These are phyloP conservation scores for Dasypus novemcinctus DNA, from an alignment of 2,113 vertebrate species.

Conservation along the genomic window DNA sequence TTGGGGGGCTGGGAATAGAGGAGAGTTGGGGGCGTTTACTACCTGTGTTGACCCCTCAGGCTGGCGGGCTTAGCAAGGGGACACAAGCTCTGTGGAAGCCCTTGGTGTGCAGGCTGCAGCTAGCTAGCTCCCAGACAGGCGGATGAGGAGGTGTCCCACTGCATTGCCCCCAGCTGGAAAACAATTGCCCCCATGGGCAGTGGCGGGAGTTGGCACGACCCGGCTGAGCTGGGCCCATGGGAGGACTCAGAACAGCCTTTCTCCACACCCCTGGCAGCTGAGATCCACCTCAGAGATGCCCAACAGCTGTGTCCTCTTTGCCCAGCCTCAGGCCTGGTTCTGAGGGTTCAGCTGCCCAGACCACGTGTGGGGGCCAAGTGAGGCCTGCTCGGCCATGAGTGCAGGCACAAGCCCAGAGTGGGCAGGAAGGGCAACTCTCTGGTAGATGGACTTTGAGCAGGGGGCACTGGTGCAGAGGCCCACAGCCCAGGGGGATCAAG, in stretches of 20 bases:
- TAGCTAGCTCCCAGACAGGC: neutral
- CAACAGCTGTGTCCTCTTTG: slow-evolving; percentile 71
- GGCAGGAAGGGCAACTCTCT: neutral
- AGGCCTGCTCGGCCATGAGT: neutral
- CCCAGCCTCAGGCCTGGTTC: slow-evolving; percentile 22
- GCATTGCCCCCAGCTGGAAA: neutral
- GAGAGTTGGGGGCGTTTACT: neutral
- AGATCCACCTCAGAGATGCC: slow-evolving; percentile 72
- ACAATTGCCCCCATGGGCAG: neutral
- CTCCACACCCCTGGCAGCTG: slow-evolving; percentile 72
- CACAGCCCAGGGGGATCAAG: neutral
- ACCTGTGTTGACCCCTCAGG: neutral
- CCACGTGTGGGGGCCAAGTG: neutral
- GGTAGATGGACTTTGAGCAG: neutral
- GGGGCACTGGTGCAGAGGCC: neutral
- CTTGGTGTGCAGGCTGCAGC: neutral
- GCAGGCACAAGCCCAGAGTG: neutral
- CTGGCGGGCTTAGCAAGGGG: neutral
- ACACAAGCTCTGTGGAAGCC: neutral
- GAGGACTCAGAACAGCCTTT: slow-evolving; percentile 49
- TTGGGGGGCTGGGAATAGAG: neutral
- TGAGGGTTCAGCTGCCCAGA: slow-evolving; percentile 63
- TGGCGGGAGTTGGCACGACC: slow-evolving; percentile 50
- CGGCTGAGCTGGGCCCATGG: neutral
- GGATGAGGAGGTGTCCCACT: neutral